phyloP scores from a whole-genome alignment of 2,113 vertebrate genomes.

The Gallinago jamesoni region DNA sequence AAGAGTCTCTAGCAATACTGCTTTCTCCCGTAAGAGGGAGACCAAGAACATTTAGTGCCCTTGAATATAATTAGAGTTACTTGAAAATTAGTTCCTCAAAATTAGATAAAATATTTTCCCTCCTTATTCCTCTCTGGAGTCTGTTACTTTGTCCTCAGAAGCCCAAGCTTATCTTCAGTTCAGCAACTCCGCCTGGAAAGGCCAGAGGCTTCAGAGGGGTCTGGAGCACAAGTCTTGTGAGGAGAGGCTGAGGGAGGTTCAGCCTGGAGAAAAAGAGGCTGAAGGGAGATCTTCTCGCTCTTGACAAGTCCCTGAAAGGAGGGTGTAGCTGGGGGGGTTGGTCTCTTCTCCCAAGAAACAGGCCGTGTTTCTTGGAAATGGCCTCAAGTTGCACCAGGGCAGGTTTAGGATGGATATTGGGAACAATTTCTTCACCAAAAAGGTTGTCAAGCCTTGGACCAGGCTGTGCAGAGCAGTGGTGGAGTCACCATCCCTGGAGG shows the following conservation, averaged over 20 bases:
- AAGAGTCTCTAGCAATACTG: not conserved
- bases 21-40: conserved; percentile 28
- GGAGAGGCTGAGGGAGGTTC: not conserved
- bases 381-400: not conserved
- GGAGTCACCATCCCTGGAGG: not conserved
- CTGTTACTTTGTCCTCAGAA: not conserved
- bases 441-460: not conserved
- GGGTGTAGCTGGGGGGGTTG: not conserved
- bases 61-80: not conserved
- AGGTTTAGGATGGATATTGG: not conserved
- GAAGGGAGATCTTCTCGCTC: not conserved
- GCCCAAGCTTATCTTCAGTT: not conserved
- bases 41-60: not conserved
- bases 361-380: not conserved
- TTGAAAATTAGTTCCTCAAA: not conserved
- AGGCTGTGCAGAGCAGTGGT: not conserved
- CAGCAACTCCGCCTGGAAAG: not conserved
- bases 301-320: not conserved
- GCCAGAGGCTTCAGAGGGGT: not conserved
- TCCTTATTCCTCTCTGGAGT: not conserved
- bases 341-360: not conserved
- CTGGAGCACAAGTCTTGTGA: not conserved
- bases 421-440: not conserved
- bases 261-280: not conserved
- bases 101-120: not conserved